Evolutionary conservation across 2,797 vertebrate species (phyloP), one percentile per base, ranked within the genome.

Genomic region (Urophycis tenuis): DNA sequence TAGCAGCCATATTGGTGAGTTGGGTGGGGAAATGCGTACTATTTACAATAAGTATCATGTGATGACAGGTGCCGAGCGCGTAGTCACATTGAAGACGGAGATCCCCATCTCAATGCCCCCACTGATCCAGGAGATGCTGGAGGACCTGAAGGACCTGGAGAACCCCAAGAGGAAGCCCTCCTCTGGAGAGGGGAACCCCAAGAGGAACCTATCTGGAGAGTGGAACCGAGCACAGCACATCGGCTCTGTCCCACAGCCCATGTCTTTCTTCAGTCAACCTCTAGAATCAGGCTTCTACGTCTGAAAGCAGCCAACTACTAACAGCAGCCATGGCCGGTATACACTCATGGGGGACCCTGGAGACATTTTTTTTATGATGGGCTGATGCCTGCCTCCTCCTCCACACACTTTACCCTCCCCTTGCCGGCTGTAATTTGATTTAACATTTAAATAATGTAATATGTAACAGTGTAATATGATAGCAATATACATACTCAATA

Each of bases 61-160:
- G 60, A 67, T 25, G 29, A 75, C 93, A 98, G 96, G 96, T 86
- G 96, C 96, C 34, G 96, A 98, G 92, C 93, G 96, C 79, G 96
- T 97, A 85, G 96, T 98, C 90, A 96, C 96, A 4, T 89, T 98
- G 84, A 97, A 97, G 94, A 93, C 96, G 95, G 96, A 98, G 94
- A 97, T 98, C 84, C 96, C 96, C 14, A 96, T 96, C 84, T 96
- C 95, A 36, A 95, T 98, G 96, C 96, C 96, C 0, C 96, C 96
- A 17, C 94, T 98, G 81, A 98, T 98, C 83, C 93, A 96, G 91
- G 96, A 98, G 92, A 97, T 98, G 96, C 79, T 98, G 93, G 96
- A 98, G 88, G 96, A 97, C 82, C 95, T 95, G 81, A 94, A 98
- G 92, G 93, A 95, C 89, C 93, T 95, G 41, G 95, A 96, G 89